Base-by-base conservation (phyloP, 2,888 invertebrate species). In the Dioctria linearis region DNA sequence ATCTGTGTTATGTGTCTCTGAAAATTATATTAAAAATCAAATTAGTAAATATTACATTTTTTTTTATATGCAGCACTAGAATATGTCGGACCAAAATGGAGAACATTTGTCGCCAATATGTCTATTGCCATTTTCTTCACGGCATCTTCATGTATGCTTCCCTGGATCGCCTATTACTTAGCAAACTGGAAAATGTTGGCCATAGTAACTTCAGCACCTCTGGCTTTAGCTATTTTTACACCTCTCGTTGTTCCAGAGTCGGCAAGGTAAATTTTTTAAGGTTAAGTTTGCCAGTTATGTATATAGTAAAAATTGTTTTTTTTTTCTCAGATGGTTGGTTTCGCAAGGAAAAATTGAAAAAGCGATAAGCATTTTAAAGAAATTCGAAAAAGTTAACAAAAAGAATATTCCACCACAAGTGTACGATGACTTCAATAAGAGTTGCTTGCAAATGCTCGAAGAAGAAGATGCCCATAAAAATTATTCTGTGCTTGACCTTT, bases 61-160 rank as follows among this genome's bases (percentile, higher is more conserved):
- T 9, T 9, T 6, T 57, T 13, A 3, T 13, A 13, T 57, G 13
- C 88, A 96, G 96, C 96, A 57, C 87, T 96, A 83, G 96, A 96
- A 87, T 96, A 96, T 88, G 96, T 96, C 3, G 96, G 96, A 9
- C 96, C 96, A 54, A 95, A 95, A 90, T 96, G 96, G 94, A 91
- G 96, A 11, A 96, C 96, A 0, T 95, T 96, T 86, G 96, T 96
- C 0, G 96, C 96, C 39, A 96, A 96, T 87, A 95, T 96, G 94
- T 96, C 96, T 0, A 96, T 96, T 71, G 96, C 96, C 0, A 89
- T 96, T 59, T 96, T 96, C 91, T 96, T 96, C 90, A 96, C 96
- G 0, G 89, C 93, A 69, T 96, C 95, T 1, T 93, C 96, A 0
- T 93, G 94, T 5, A 86, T 94, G 5, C 87, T 97, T 76, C 96